Base-by-base conservation (phyloP, 2,888 invertebrate genomes). In the Quadroppia sp. region DNA sequence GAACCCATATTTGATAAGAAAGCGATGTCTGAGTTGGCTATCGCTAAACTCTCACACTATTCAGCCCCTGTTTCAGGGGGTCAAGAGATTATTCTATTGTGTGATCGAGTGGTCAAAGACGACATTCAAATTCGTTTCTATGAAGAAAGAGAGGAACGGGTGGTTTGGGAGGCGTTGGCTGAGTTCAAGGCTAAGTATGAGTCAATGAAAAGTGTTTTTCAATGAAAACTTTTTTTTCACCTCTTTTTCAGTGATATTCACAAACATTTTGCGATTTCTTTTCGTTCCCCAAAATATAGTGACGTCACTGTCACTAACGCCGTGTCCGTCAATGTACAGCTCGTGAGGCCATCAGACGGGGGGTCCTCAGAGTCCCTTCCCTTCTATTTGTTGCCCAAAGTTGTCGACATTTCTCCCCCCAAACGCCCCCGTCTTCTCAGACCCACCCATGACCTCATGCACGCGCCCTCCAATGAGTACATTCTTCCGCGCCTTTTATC, bases 1-100 rank as follows among this genome's bases (percentile, higher is more conserved):
- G 91, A 95, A 78, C 88, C 92, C 40, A 95, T 97, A 80, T 94
- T 89, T 83, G 96, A 97, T 83, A 96, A 95, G 87, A 97, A 97
- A 84, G 94, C 96, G 48, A 91, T 94, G 88, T 91, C 90, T 78
- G 96, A 96, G 84, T 86, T 96, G 79, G 88, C 89, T 73, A 96
- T 97, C 77, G 90, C 90, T 82, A 89, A 93, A 80, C 85, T 96
- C 78, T 92, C 92, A 82, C 90, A 91, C 82, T 92, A 90, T 81
- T 89, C 91, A 64, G 91, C 92, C 56, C 87, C 89, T 45, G 91
- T 90, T 0, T 86, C 88, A 74, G 96, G 96, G n/a, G 92, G 92
- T 42, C 89, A 89, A 79, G 92, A 94, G 81, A 89, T 97, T 79
- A 92, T 97, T 77, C 85, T 97, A 77, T 86, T 97, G 17, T 96